Percentiles rank a stretch among this genome's conserved stretches.
Conservation (phyloP, 1,140 invertebrate genomes). For the Sogatella furcifera region DNA sequence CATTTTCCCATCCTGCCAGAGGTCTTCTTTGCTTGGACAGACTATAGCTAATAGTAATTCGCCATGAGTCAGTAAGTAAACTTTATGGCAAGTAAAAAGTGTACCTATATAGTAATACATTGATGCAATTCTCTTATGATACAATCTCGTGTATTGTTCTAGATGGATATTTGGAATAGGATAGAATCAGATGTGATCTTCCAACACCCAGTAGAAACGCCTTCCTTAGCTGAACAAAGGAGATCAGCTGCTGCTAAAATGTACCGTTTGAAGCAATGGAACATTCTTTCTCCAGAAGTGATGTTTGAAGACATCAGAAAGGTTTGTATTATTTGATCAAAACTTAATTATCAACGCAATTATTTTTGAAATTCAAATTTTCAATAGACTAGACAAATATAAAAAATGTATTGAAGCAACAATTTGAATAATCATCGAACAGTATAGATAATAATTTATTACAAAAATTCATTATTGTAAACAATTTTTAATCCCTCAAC, state of each 20-base stretch:
- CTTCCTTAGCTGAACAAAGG: constrained; percentile 61
- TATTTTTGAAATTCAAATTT: no score
- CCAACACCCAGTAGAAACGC: constrained; percentile 32
- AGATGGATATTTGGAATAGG: constrained; percentile 73
- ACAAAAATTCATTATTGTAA: neutral
- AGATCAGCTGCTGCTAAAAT: constrained; percentile 46
- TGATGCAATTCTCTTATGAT: no score
- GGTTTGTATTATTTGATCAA: constrained; percentile 8
- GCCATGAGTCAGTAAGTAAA: no score
- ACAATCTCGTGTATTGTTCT: neutral
- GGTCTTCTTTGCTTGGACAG: no score
- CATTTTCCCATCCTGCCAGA: no score
- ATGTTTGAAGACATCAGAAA: constrained; percentile 26
- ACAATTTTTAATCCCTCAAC: no score
- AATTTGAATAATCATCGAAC: neutral
- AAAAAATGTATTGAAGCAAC: neutral
- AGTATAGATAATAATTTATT: neutral
- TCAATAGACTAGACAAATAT: neutral
- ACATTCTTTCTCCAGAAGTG: constrained; percentile 30
- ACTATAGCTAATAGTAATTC: no score
- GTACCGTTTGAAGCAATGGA: constrained; percentile 20
- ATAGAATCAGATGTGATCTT: constrained; percentile 77
- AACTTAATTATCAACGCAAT: no score
- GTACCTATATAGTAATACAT: no score
- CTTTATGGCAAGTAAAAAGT: no score